Conservation (phyloP, 2,888 invertebrate species). For the Zygothrica quintamaculata region DNA sequence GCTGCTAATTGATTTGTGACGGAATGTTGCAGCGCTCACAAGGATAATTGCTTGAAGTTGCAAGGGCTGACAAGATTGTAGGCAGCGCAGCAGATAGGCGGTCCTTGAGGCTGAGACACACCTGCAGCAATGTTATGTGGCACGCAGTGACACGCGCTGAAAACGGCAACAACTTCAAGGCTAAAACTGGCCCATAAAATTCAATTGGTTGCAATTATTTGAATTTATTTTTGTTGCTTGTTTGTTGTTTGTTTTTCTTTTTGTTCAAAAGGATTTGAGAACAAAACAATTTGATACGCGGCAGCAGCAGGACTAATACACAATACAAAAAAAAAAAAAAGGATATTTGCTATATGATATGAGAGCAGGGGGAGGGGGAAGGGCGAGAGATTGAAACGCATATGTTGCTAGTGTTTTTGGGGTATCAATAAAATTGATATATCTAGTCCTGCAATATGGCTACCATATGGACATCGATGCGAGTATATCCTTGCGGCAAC, state of each 20-base stretch:
- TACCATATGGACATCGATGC: conserved; percentile 52
- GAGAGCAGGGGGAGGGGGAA: neutral
- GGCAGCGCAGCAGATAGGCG: conserved; percentile 3
- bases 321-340: conserved; percentile 42
- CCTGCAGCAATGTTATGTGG: conserved; percentile 43
- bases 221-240: conserved; percentile 23
- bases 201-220: conserved; percentile 70
- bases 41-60: conserved; percentile 74
- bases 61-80: neutral
- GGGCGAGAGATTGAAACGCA: conserved; percentile 48
- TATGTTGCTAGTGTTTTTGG: conserved; percentile 60
- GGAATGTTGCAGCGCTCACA: conserved; percentile 41
- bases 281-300: conserved; percentile 31
- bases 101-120: conserved; percentile 46
- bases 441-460: conserved; percentile 70
- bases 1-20: conserved; percentile 65
- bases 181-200: conserved; percentile 49
- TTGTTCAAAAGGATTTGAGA: conserved; percentile 56
- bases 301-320: conserved; percentile 13
- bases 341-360: conserved; percentile 14
- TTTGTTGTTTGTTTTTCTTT: conserved; percentile 6
- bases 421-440: conserved; percentile 79
- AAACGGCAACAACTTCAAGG: conserved; percentile 47
- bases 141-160: conserved; percentile 54
- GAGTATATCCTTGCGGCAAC: conserved; percentile 34